Evolutionary conservation across 2,113 vertebrate genomes (phyloP).

Genomic region (Nerophis ophidion): DNA sequence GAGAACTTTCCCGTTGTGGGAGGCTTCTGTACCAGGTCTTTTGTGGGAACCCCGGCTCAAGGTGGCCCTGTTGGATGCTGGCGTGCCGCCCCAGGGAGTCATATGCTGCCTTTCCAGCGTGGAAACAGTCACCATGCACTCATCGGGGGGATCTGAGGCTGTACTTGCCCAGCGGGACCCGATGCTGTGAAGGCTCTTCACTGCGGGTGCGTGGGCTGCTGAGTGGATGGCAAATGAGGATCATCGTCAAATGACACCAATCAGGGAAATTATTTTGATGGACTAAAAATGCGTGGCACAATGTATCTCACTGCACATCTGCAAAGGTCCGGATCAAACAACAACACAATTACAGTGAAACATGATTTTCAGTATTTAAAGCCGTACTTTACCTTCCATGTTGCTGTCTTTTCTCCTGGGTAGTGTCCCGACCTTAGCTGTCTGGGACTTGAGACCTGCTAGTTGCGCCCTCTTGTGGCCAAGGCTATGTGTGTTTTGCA

Average conservation of each 20-base stretch:
- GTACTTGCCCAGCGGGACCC: slow-evolving; percentile 62
- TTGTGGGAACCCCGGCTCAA: slow-evolving; percentile 60
- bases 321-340: too few relatives aligned
- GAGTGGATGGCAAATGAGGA: slow-evolving; percentile 18
- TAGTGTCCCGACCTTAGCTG: slow-evolving; percentile 61
- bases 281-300: not conserved
- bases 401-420: slow-evolving; percentile 59
- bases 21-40: slow-evolving; percentile 55
- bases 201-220: slow-evolving; percentile 45
- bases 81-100: slow-evolving; percentile 64
- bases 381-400: slow-evolving; percentile 54
- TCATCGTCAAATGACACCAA: slow-evolving; percentile 29
- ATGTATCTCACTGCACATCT: not conserved
- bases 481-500: slow-evolving; percentile 63
- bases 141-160: slow-evolving; percentile 61
- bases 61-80: slow-evolving; percentile 59
- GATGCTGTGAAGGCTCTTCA: slow-evolving; percentile 54
- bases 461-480: slow-evolving; percentile 66
- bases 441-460: slow-evolving; percentile 54
- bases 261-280: slow-evolving; percentile 6
- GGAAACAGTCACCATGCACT: slow-evolving; percentile 74
- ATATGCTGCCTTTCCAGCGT: slow-evolving; percentile 70
- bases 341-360: too few relatives aligned
- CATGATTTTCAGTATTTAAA: not conserved
- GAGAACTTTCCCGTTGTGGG: slow-evolving; percentile 51